These are phyloP conservation scores for Lepeophtheirus salmonis DNA, from an alignment of 1,140 invertebrate genomes.

Conservation along the genomic window DNA sequence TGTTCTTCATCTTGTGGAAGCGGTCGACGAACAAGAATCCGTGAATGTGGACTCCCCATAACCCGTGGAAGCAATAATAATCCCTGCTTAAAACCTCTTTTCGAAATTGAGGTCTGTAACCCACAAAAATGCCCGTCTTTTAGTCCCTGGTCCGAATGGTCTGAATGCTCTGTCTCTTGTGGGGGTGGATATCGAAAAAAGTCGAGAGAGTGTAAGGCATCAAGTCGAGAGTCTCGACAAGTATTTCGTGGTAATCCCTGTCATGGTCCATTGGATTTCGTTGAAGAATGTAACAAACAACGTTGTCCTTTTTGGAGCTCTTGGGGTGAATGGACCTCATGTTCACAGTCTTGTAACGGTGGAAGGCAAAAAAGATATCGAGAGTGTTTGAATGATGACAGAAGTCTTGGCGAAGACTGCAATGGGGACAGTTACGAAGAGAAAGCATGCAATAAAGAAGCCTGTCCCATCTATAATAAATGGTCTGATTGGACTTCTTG, in stretches of 20 bases:
- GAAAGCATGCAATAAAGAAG: constrained; percentile 5
- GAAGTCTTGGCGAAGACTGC: not conserved
- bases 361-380: constrained; percentile 33
- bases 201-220: constrained; percentile 6
- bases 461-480: constrained; percentile 28
- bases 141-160: constrained; percentile 8
- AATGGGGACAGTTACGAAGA: not conserved
- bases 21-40: constrained; percentile 32
- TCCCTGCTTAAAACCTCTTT: not conserved
- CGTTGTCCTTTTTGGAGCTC: constrained; percentile 28
- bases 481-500: constrained; percentile 33
- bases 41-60: constrained; percentile 24
- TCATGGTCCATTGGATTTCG: not conserved
- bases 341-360: constrained; percentile 36
- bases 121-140: constrained; percentile 2
- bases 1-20: constrained; percentile 49
- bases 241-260: not conserved
- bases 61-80: not conserved
- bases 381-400: constrained; percentile 26
- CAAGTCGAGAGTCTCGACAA: not conserved
- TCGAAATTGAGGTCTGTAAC: not conserved
- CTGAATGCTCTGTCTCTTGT: constrained; percentile 10
- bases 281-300: not conserved
- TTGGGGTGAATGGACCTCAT: constrained; percentile 32
- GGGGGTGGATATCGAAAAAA: constrained; percentile 7